Conservation (phyloP, 2,888 invertebrate species). For the Monochamus alternatus region DNA sequence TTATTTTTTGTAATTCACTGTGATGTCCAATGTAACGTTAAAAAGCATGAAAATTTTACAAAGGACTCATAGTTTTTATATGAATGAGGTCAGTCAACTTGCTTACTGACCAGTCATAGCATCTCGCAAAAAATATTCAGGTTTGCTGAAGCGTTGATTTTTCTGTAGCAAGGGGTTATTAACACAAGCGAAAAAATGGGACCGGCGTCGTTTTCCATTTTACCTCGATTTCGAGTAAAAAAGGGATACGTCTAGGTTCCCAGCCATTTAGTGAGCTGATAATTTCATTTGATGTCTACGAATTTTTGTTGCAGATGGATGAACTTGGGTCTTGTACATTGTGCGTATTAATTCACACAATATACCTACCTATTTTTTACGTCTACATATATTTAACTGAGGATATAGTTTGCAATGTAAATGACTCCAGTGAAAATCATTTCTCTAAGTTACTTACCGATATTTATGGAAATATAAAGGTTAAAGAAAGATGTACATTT, state of each 20-base stretch:
- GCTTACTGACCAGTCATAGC: background rate
- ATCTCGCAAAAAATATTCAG: background rate
- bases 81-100: conserved; percentile 1
- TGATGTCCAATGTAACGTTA: too few relatives aligned
- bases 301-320: conserved; percentile 1
- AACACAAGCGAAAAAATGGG: background rate
- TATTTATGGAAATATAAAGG: too few relatives aligned
- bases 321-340: background rate
- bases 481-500: too few relatives aligned
- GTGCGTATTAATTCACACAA: too few relatives aligned
- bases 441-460: too few relatives aligned
- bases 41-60: background rate
- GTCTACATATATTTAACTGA: too few relatives aligned
- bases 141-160: conserved; percentile 4
- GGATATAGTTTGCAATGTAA: too few relatives aligned
- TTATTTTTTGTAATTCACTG: too few relatives aligned
- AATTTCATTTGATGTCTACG: background rate
- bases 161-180: background rate
- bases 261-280: background rate
- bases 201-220: background rate
- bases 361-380: too few relatives aligned
- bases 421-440: too few relatives aligned
- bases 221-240: background rate
- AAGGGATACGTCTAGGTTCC: background rate
- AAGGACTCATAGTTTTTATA: background rate